Base-by-base conservation (phyloP, 2,797 vertebrate genomes). In the Galago senegalensis region DNA sequence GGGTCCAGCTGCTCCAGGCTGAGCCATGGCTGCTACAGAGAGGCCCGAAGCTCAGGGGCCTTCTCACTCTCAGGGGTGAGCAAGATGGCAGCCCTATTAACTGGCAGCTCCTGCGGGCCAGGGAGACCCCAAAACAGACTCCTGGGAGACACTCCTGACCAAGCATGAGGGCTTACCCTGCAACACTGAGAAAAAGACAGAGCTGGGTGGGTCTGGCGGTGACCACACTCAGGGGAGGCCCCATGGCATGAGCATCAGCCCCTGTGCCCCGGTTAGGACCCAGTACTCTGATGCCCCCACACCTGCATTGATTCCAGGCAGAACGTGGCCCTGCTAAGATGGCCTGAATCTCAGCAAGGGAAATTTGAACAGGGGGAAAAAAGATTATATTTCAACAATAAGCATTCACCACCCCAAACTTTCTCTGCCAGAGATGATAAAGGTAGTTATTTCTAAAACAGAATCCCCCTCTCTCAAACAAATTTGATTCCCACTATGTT, bases 311-410 rank as follows among this genome's bases (percentile, higher is more conserved):
- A 37, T 3, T 7, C 27, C 31, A 31, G 25, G 60, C 37, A 43
- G 34, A 60, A 0, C 0, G 4, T 40, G 37, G 25, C 4, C 49
- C 6, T 18, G 10, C 12, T 1, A 1, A 3, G 31, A 29, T 14
- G 27, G 43, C 34, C 2, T n/a, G 37, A 75, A 6, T 49, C 31
- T 34, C 29, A 63, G 34, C 43, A 65, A 40, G 8, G 13, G 6
- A 56, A 37, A 18, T 31, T 9, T 34, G 25, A 25, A 27, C 18
- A 46, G 23, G 5, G 31, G 4, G 37, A 58, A 58, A 40, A 49
- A 25, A 25, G 31, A 43, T 12, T 5, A 25, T 37, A 21, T 29
- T 53, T 40, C 29, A 27, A 23, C 4, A 40, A n/a, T 61, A 43
- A 46, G 87, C 18, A 87, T 40, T 46, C 8, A 25, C 7, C 14